phyloP scores from a whole-genome alignment of 2,797 vertebrate genomes.

The Falco peregrinus region DNA sequence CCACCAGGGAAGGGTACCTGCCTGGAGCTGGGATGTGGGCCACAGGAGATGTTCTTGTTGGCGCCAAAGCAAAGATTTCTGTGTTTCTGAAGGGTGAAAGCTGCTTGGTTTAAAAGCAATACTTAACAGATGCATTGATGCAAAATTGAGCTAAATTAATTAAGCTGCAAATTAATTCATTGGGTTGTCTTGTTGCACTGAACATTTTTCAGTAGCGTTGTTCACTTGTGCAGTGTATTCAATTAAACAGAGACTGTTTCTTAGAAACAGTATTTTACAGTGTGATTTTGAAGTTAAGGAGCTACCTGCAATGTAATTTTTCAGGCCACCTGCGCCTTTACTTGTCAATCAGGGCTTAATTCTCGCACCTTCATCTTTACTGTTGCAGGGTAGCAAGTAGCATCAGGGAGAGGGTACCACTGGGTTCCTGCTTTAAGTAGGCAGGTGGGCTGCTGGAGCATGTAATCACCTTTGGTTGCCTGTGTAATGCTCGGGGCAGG shows the following conservation, averaged over 20 bases:
- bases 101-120: not conserved
- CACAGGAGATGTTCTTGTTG: not conserved
- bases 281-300: not conserved
- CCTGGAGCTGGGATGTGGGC: not conserved
- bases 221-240: not conserved
- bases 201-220: not conserved
- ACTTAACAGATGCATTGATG: not conserved
- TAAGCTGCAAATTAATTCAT: not conserved
- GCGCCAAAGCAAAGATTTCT: not conserved
- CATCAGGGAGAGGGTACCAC: not conserved
- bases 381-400: not conserved
- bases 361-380: not conserved
- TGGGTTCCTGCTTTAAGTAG: not conserved
- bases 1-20: not conserved
- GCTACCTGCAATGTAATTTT: not conserved
- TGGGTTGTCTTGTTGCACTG: not conserved
- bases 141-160: not conserved
- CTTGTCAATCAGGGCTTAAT: not conserved
- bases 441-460: not conserved
- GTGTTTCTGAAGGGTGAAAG: not conserved
- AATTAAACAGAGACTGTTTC: not conserved
- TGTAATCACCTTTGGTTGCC: not conserved
- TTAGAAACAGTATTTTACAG: not conserved
- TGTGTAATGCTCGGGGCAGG: not conserved
- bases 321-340: not conserved